Evolutionary conservation across 1,140 invertebrate species (phyloP).

Genomic region (Drosophila funebris): DNA sequence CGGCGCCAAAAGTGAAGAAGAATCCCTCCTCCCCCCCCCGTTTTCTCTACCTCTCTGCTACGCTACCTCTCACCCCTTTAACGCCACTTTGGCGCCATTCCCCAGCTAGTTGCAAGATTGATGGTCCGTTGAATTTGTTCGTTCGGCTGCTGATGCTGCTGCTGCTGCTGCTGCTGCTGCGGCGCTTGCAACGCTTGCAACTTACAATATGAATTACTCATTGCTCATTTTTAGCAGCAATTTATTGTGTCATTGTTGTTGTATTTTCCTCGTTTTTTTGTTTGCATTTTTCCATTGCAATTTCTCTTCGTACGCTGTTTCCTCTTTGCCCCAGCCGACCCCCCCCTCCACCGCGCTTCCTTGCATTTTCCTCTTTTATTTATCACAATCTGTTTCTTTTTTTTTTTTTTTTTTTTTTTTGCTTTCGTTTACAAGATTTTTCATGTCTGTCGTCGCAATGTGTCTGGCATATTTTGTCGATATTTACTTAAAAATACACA

Average conservation of each 20-base stretch:
- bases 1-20: conserved; percentile 55
- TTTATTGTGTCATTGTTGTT: conserved; percentile 72
- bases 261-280: conserved; percentile 32
- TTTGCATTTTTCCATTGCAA: neutral
- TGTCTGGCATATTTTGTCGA: conserved; percentile 64
- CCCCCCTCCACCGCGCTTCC: neutral
- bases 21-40: neutral
- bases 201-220: conserved; percentile 80
- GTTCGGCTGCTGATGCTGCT: conserved; percentile 29
- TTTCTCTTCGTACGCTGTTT: conserved; percentile 24
- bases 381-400: conserved; percentile 41
- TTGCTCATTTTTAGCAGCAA: conserved; percentile 79
- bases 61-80: neutral
- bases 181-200: conserved; percentile 44
- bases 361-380: neutral
- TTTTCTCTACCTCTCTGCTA: neutral
- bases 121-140: conserved; percentile 76
- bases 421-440: conserved; percentile 50
- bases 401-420: neutral
- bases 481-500: conserved; percentile 72
- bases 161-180: neutral
- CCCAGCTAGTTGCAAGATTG: conserved; percentile 66
- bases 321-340: neutral
- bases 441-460: conserved; percentile 34
- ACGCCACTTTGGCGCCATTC: neutral